Percentiles rank a stretch among this genome's conserved stretches.
These are phyloP conservation scores for Nasonia oneida DNA, from an alignment of 2,888 invertebrate genomes.

Conservation along the genomic window DNA sequence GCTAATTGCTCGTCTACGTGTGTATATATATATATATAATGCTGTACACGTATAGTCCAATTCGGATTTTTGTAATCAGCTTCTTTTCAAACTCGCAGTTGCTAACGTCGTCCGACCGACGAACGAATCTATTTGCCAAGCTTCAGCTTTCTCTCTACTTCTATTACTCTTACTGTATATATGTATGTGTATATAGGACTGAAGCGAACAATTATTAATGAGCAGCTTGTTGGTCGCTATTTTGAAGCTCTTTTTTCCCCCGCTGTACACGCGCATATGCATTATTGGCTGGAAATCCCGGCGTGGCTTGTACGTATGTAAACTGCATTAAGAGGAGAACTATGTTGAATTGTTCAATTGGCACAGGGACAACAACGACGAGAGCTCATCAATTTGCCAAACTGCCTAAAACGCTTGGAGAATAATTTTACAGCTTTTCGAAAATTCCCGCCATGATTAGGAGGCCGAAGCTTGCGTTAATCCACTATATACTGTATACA, in stretches of 20 bases:
- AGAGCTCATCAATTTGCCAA: background rate
- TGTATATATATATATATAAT: too few species aligned
- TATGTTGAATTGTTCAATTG: too few species aligned
- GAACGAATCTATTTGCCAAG: background rate
- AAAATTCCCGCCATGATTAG: background rate
- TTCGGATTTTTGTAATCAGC: background rate
- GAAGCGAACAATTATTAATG: background rate
- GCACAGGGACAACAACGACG: too few species aligned
- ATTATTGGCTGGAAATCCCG: too few species aligned
- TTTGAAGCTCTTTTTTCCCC: background rate
- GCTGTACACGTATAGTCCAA: background rate
- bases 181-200: background rate
- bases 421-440: background rate
- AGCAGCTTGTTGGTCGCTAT: constrained; percentile 1
- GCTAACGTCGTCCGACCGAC: background rate
- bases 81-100: background rate
- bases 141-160: background rate
- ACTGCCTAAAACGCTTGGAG: background rate
- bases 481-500: background rate
- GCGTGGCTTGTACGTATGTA: too few species aligned
- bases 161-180: background rate
- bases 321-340: too few species aligned
- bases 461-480: background rate
- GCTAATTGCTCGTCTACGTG: background rate
- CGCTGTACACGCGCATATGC: background rate